These are phyloP conservation scores for Cryptocheilus praepositus DNA, from an alignment of 2,888 invertebrate species.

Conservation along the genomic window DNA sequence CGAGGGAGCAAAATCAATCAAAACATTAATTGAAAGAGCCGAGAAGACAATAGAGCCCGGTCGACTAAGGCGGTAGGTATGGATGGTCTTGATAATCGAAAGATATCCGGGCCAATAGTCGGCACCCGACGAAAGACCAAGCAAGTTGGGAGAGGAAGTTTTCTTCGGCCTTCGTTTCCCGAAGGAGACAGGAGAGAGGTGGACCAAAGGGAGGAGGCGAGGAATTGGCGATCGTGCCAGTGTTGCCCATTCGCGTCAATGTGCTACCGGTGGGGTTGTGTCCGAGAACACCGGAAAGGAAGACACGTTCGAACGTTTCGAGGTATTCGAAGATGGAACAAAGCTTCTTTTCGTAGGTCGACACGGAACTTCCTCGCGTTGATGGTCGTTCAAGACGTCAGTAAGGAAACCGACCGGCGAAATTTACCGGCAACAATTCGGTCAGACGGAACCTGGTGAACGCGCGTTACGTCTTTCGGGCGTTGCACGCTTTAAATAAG, in stretches of 20 bases:
- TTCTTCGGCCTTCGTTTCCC: conserved; percentile 32
- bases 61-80: conserved; percentile 65
- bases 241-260: background rate
- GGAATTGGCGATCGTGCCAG: conserved; percentile 7
- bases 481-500: no score
- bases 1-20: conserved; percentile 72
- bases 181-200: background rate
- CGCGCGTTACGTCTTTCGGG: no score
- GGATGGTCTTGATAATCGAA: conserved; percentile 72
- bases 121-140: conserved; percentile 42
- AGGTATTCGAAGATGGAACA: no score
- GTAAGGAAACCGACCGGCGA: no score
- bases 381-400: no score
- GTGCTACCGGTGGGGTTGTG: background rate
- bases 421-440: no score
- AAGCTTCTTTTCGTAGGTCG: no score
- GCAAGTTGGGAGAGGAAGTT: conserved; percentile 39
- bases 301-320: background rate
- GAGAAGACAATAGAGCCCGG: conserved; percentile 70
- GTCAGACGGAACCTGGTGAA: no score
- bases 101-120: conserved; percentile 68
- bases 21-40: conserved; percentile 75
- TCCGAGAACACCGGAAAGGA: background rate
- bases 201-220: conserved; percentile 2
- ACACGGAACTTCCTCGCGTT: no score